phyloP scores from a whole-genome alignment of 2,113 vertebrate genomes.

The Serinus canaria region DNA sequence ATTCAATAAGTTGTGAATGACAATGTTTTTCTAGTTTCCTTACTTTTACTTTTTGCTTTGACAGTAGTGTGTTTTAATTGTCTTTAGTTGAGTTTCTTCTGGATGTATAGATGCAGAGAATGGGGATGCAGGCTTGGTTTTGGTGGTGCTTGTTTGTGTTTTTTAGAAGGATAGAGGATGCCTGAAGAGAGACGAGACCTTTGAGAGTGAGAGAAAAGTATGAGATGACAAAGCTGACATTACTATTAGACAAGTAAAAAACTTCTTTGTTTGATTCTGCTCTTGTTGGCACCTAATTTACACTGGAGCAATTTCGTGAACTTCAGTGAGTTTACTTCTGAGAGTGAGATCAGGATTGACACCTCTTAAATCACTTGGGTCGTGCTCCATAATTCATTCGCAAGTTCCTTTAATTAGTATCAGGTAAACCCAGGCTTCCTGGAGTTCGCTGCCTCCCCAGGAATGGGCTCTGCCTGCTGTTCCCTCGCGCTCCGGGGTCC shows the following conservation, averaged over 20 bases:
- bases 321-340: not conserved
- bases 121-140: not conserved
- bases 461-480: not conserved
- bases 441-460: not conserved
- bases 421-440: constrained; percentile 42
- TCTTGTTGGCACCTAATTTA: not conserved
- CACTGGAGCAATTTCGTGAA: not conserved
- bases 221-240: not conserved
- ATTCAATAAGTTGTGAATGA: not conserved
- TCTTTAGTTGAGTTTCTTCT: not conserved
- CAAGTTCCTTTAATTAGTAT: constrained; percentile 31
- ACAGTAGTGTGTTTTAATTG: not conserved
- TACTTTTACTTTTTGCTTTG: not conserved
- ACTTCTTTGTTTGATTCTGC: not conserved
- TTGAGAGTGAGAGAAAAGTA: not conserved
- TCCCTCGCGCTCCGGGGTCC: not conserved
- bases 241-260: not conserved
- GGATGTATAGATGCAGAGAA: not conserved
- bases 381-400: constrained; percentile 8
- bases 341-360: not conserved
- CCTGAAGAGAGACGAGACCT: not conserved
- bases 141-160: not conserved
- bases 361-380: not conserved
- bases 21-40: not conserved
- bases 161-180: not conserved